These are phyloP conservation scores for Hydropotes inermis DNA, from an alignment of 2,113 vertebrate species.

Conservation along the genomic window DNA sequence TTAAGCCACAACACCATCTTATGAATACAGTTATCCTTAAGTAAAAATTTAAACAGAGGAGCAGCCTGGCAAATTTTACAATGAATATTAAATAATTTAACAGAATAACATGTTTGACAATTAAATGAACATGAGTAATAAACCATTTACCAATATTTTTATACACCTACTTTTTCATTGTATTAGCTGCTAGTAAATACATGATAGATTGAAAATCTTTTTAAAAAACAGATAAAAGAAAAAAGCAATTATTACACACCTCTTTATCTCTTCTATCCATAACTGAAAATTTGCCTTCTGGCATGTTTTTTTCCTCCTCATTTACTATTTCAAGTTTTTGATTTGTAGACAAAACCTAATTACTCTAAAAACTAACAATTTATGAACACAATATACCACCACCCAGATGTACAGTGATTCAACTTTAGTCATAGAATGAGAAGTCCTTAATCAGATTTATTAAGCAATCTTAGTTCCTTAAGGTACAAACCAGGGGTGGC, in stretches of 20 bases:
- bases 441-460: conserved; percentile 37
- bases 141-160: background rate
- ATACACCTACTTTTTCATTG: background rate
- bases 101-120: background rate
- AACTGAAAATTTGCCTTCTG: background rate
- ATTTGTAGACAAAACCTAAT: conserved; percentile 5
- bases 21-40: background rate
- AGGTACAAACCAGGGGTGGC: conserved; percentile 10
- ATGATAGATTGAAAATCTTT: background rate
- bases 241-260: background rate
- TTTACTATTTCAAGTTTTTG: conserved; percentile 14
- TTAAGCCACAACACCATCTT: background rate
- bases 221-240: background rate
- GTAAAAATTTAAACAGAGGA: background rate
- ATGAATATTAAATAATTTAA: background rate
- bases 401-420: background rate
- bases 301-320: background rate
- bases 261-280: background rate
- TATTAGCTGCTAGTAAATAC: background rate
- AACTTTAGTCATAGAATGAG: conserved; percentile 10
- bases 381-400: background rate
- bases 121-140: background rate
- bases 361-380: background rate
- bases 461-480: background rate
- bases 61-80: background rate